These are phyloP conservation scores for Theocolax elegans DNA, from an alignment of 1,140 invertebrate species.

Conservation along the genomic window DNA sequence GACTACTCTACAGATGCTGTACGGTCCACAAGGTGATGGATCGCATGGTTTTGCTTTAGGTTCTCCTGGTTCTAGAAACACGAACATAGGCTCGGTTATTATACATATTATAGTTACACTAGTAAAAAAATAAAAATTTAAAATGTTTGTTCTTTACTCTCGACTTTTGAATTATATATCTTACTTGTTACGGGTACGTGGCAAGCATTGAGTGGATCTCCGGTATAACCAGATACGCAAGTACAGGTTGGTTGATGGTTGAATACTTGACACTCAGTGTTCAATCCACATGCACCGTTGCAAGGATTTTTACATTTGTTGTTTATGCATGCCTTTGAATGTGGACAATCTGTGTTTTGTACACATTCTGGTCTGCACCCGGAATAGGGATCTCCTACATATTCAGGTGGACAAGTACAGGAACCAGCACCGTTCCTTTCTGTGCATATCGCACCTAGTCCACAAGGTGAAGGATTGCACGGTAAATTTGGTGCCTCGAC, in stretches of 20 bases:
- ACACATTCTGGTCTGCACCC: slow-evolving; percentile 85
- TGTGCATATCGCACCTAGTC: slow-evolving; percentile 82
- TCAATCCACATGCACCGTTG: slow-evolving; percentile 80
- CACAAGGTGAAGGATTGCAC: slow-evolving; percentile 86
- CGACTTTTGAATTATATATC: too few relatives aligned
- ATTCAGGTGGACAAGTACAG: slow-evolving; percentile 83
- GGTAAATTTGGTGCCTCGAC: slow-evolving; percentile 67
- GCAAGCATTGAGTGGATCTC: slow-evolving; percentile 81
- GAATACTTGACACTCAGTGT: slow-evolving; percentile 83
- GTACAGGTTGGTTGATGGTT: slow-evolving; percentile 86
- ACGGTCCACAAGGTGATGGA: slow-evolving; percentile 85
- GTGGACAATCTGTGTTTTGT: slow-evolving; percentile 82
- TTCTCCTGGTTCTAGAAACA: slow-evolving; percentile 60
- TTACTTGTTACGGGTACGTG: slow-evolving; percentile 74
- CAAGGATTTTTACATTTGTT: slow-evolving; percentile 88
- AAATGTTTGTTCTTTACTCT: too few relatives aligned
- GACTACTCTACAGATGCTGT: slow-evolving; percentile 79
- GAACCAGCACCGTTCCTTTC: slow-evolving; percentile 81
- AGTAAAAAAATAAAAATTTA: too few relatives aligned
- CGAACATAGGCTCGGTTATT: too few relatives aligned
- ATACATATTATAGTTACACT: too few relatives aligned
- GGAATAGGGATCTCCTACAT: slow-evolving; percentile 84
- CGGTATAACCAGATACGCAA: slow-evolving; percentile 79
- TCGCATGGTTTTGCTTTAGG: slow-evolving; percentile 76
- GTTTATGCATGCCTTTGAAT: slow-evolving; percentile 80